A percentile compares a stretch with the other conserved stretches of the same genome.
Evolutionary conservation across 2,113 vertebrate species (phyloP).

Genomic region (Corydoras maculifer): DNA sequence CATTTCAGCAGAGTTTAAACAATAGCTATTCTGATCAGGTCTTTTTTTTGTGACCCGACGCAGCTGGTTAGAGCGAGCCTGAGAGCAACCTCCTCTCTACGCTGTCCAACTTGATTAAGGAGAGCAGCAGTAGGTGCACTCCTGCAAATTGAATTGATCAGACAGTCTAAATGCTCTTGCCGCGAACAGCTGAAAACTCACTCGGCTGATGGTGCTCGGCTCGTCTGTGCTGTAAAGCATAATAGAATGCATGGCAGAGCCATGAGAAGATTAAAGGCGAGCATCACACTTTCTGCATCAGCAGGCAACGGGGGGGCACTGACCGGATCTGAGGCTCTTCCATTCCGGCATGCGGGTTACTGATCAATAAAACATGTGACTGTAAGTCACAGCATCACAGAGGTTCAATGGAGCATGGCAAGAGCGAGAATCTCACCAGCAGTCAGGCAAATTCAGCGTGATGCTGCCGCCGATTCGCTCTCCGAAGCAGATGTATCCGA

Average conservation of each 20-base stretch:
- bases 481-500: slow-evolving; percentile 88
- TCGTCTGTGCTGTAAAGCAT: background rate
- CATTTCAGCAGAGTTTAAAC: slow-evolving; percentile 1
- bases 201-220: slow-evolving; percentile 3
- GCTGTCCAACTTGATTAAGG: background rate
- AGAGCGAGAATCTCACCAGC: slow-evolving; percentile 72
- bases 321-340: background rate
- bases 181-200: slow-evolving; percentile 22
- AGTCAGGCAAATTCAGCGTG: slow-evolving; percentile 92
- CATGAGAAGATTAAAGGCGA: slow-evolving; percentile 7
- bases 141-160: slow-evolving; percentile 30
- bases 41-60: slow-evolving; percentile 6
- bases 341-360: background rate
- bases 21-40: slow-evolving; percentile 15
- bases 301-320: background rate
- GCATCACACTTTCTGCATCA: background rate
- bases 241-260: slow-evolving; percentile 7
- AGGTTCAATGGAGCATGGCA: background rate
- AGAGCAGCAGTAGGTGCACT: slow-evolving; percentile 9
- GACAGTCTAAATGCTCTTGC: background rate
- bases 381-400: background rate
- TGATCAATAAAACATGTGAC: background rate
- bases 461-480: slow-evolving; percentile 75
- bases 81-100: background rate
- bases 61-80: background rate